Conservation (phyloP, 1,140 invertebrate genomes). For the Eumeta japonica region DNA sequence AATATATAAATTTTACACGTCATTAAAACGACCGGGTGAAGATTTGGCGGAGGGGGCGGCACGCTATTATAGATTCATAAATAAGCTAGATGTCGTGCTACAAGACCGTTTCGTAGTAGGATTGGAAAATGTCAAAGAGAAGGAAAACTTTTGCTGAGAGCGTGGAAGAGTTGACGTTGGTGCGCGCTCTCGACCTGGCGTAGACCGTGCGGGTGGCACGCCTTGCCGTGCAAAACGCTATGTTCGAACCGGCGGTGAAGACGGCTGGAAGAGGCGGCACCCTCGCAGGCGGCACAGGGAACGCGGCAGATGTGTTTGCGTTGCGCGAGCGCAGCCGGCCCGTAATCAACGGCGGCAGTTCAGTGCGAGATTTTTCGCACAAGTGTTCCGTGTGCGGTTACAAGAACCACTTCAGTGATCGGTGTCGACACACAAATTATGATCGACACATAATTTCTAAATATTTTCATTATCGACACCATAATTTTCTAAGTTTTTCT, state of each 20-base stretch:
- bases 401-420: conserved; percentile 2
- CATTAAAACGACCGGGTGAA: neutral
- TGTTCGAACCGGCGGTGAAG: neutral
- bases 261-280: no score
- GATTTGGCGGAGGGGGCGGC: neutral
- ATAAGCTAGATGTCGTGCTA: conserved; percentile 1
- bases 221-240: neutral
- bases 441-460: no score
- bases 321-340: neutral
- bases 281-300: neutral
- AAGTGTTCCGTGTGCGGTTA: no score
- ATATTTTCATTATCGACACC: no score
- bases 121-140: no score
- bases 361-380: neutral
- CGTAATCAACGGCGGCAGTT: neutral
- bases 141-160: conserved; percentile 5
- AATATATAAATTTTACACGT: no score
- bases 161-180: conserved; percentile 1
- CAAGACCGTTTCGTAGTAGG: conserved; percentile 6
- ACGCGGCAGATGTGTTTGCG: no score
- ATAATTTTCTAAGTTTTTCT: no score
- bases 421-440: conserved; percentile 4
- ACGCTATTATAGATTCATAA: conserved; percentile 2
- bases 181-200: conserved; percentile 2
- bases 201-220: conserved; percentile 4